Evolutionary conservation across 2,113 vertebrate species (phyloP).

Genomic region (Notarius quadriscutis): DNA sequence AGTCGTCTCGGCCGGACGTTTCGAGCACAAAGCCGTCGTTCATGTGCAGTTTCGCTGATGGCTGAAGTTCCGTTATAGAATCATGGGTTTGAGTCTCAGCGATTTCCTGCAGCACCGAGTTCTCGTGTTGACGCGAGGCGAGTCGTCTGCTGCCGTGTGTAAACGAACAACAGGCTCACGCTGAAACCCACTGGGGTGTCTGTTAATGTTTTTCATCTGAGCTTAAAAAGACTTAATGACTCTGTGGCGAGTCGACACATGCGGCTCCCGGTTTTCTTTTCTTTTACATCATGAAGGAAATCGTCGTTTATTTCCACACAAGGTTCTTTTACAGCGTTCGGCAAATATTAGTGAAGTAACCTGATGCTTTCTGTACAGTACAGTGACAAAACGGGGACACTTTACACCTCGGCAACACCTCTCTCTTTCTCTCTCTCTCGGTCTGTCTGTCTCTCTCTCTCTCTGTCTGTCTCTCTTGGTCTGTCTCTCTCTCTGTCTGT

Average conservation of each 20-base stretch:
- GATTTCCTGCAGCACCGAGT: conserved; percentile 83
- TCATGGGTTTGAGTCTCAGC: conserved; percentile 80
- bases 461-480: too few species aligned
- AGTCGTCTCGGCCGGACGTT: conserved; percentile 25
- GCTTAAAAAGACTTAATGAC: conserved; percentile 91
- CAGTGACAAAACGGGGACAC: conserved; percentile 65
- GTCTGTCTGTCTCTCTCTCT: too few species aligned
- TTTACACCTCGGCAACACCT: conserved; percentile 46
- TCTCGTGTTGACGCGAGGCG: conserved; percentile 63
- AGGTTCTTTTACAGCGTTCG: conserved; percentile 70
- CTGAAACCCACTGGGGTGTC: conserved; percentile 88
- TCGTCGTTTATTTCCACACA: conserved; percentile 81
- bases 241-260: conserved; percentile 84
- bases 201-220: conserved; percentile 93
- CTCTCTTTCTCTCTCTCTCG: too few species aligned
- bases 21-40: conserved; percentile 73
- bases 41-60: conserved; percentile 80
- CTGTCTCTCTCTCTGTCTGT: too few species aligned
- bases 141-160: conserved; percentile 84
- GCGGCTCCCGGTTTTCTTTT: conserved; percentile 76
- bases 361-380: conserved; percentile 67
- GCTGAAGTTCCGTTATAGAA: conserved; percentile 70
- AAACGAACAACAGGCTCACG: conserved; percentile 85
- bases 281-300: conserved; percentile 79
- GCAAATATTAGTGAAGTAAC: conserved; percentile 77